Conservation (phyloP, 2,888 invertebrate species). For the Lithophane leautieri region DNA sequence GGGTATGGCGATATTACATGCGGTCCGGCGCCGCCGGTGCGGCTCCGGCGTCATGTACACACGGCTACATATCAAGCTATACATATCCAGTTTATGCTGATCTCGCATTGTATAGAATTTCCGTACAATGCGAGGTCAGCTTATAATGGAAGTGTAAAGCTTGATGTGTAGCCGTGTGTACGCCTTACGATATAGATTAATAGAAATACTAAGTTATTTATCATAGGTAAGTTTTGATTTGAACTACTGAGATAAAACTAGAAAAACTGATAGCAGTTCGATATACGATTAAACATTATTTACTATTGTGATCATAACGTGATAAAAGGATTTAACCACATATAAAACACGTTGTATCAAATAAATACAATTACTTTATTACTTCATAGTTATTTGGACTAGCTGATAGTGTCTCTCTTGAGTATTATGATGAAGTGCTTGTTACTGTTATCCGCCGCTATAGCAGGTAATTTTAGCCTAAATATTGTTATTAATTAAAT, state of each 20-base stretch:
- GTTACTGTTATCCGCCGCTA: slow-evolving; percentile 71
- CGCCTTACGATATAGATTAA: too few relatives aligned
- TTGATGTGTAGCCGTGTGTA: too few relatives aligned
- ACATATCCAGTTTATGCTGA: too few relatives aligned
- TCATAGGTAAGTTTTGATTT: slow-evolving; percentile 13
- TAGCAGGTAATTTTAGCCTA: slow-evolving; percentile 68
- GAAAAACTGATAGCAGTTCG: slow-evolving; percentile 9
- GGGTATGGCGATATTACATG: too few relatives aligned
- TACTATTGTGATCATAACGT: slow-evolving; percentile 26
- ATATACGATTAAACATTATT: slow-evolving; percentile 27
- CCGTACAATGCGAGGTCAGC: too few relatives aligned
- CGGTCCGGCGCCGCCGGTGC: too few relatives aligned
- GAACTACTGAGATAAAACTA: slow-evolving; percentile 19
- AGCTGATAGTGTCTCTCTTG: slow-evolving; percentile 47
- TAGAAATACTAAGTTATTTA: neutral
- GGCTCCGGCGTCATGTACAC: too few relatives aligned
- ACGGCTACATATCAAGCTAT: too few relatives aligned
- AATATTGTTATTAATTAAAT: neutral
- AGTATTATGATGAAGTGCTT: slow-evolving; percentile 73
- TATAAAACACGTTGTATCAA: slow-evolving; percentile 43
- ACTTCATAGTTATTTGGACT: slow-evolving; percentile 30
- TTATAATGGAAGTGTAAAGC: too few relatives aligned
- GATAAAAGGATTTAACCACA: slow-evolving; percentile 30
- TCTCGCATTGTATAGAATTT: too few relatives aligned
- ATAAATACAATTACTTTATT: slow-evolving; percentile 38